Evolutionary conservation across 2,797 vertebrate species (phyloP).

Genomic region (Molossus alvarezi): DNA sequence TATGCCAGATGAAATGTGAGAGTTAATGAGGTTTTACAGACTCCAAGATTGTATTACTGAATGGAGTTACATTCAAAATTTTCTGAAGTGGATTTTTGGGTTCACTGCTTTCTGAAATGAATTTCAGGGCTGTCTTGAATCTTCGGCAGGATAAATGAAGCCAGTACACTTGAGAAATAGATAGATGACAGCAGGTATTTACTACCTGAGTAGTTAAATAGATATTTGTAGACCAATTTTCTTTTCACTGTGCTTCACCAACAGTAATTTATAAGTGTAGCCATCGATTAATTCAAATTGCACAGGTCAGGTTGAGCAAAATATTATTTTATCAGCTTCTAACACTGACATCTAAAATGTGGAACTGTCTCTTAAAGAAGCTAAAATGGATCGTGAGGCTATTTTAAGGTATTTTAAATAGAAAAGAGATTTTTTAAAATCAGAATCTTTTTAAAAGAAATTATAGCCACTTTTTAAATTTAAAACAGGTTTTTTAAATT

Average conservation of each 20-base stretch:
- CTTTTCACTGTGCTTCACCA: slow-evolving; percentile 69
- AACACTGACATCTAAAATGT: slow-evolving; percentile 40
- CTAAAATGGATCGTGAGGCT: background rate
- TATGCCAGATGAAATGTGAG: background rate
- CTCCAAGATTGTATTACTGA: background rate
- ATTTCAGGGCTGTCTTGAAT: background rate
- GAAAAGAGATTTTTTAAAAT: background rate
- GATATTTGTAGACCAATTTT: slow-evolving; percentile 60
- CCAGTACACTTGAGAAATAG: background rate
- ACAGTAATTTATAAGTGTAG: slow-evolving; percentile 66
- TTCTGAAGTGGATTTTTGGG: background rate
- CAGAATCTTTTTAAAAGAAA: background rate
- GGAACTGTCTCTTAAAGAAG: background rate
- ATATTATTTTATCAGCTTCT: slow-evolving; percentile 12
- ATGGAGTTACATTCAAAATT: background rate
- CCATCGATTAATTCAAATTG: slow-evolving; percentile 61
- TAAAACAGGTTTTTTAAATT: background rate
- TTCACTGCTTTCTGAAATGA: slow-evolving; percentile 74
- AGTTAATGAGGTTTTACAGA: slow-evolving; percentile 28
- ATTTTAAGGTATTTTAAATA: slow-evolving; percentile 41
- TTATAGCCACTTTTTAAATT: background rate
- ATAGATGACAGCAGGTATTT: slow-evolving; percentile 66
- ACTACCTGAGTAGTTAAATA: slow-evolving; percentile 61
- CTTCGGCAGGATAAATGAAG: slow-evolving; percentile 52
- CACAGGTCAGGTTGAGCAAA: slow-evolving; percentile 56